Percentiles rank a stretch among this genome's conserved stretches.
Conservation (phyloP, 1,140 invertebrate genomes). For the Mycetomoellerius zeteki region DNA sequence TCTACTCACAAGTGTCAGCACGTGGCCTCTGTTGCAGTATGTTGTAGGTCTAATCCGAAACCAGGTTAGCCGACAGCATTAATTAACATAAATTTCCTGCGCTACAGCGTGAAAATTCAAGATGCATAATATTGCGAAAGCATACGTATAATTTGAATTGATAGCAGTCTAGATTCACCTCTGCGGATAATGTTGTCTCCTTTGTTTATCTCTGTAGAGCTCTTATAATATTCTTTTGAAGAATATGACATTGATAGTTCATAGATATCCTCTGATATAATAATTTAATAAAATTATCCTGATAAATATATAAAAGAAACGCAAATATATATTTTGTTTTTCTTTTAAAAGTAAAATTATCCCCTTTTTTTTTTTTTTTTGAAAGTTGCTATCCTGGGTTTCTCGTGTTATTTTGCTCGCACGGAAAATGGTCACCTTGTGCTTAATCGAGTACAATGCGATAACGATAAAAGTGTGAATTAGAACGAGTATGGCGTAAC, state of each 20-base stretch:
- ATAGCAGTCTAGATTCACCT: neutral
- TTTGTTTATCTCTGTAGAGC: neutral
- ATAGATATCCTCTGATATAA: neutral
- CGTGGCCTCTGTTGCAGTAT: neutral
- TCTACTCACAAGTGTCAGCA: conserved; percentile 24
- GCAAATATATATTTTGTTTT: neutral
- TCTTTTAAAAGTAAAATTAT: neutral
- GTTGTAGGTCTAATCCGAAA: conserved; percentile 29
- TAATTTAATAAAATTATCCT: neutral
- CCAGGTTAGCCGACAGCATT: conserved; percentile 41
- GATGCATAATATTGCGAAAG: conserved; percentile 27
- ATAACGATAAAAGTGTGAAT: conserved; percentile 49
- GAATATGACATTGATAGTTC: neutral
- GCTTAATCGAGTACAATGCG: conserved; percentile 3
- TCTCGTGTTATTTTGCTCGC: neutral
- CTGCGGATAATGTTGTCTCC: neutral
- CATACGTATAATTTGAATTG: conserved; percentile 21
- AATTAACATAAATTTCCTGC: conserved; percentile 49
- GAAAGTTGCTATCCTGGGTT: neutral
- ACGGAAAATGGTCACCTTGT: neutral
- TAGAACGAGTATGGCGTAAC: conserved; percentile 1
- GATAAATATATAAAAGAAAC: neutral
- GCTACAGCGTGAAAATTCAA: conserved; percentile 23
- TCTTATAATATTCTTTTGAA: neutral
- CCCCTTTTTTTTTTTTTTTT: neutral